Evolutionary conservation across 2,888 invertebrate species (phyloP), one percentile per base, ranked within the genome.

Genomic region (Drosophila setosimentum): DNA sequence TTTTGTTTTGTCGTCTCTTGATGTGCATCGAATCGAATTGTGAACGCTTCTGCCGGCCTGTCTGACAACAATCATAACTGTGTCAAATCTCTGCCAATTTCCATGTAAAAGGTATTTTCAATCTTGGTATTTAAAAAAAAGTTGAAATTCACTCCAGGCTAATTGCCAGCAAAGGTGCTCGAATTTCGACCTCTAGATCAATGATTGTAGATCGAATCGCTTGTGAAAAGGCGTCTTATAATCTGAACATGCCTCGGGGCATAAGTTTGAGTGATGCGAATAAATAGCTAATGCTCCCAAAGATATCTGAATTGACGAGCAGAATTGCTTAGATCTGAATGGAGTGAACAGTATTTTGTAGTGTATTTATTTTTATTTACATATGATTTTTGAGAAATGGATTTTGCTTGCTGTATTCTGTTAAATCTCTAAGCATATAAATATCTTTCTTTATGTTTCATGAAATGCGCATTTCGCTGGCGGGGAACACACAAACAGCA

Each of bases 401-500:
- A 11, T 45, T 45, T n/a, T 2, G 33, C 33, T 13, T 5, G n/a
- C 4, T 40, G n/a, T n/a, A 8, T 24, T 24, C 29, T 50, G 18
- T n/a, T 18, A 16, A 48, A 0, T 18, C 18, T 49, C 18, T 0
- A 1, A 27, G 27, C 11, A 29, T n/a, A 27, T 55, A 37, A 27
- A 55, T 55, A 32, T 45, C 42, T 49, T 49, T 30, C 30, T 29
- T 33, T 42, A 24, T 49, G 29, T 32, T 13, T 30, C 21, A 7
- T n/a, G 27, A 32, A 51, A 35, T 48, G 10, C 18, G 54, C 45
- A 67, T 59, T 75, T 21, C 21, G 21, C 1, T 45, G 45, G 73
- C 73, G 58, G 64, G 33, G 71, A 77, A 68, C 68, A 69, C 71
- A 76, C 80, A 42, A 60, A 53, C 29, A n/a, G 67, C 54, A 33